phyloP scores from a whole-genome alignment of 2,888 invertebrate species.

The Eudasyphora cyanicolor region DNA sequence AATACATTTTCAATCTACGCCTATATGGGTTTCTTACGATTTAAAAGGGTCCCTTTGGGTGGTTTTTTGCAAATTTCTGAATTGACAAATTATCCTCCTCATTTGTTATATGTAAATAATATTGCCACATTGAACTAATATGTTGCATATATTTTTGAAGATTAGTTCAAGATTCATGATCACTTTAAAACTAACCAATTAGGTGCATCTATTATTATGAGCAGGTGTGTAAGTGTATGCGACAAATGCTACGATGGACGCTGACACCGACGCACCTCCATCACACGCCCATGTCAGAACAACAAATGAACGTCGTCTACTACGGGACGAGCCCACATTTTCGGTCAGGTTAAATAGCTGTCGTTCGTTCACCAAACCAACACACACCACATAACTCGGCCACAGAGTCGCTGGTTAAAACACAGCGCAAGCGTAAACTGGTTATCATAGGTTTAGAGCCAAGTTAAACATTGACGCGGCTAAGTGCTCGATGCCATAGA shows the following conservation, averaged over 20 bases:
- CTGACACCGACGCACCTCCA: not conserved
- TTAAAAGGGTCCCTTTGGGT: no score
- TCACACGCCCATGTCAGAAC: not conserved
- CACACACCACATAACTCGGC: not conserved
- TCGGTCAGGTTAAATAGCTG: not conserved
- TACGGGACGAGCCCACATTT: constrained; percentile 61
- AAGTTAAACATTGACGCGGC: not conserved
- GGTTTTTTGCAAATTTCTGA: no score
- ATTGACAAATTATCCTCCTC: no score
- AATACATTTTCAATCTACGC: no score
- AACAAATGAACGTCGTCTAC: constrained; percentile 13
- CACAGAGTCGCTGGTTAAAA: constrained; percentile 22
- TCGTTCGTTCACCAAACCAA: not conserved
- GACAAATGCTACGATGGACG: not conserved
- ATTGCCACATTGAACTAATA: no score
- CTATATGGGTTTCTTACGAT: no score
- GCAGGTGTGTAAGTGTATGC: no score
- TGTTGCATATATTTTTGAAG: no score
- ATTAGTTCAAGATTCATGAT: no score
- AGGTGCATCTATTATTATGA: no score
- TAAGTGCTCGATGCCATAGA: not conserved
- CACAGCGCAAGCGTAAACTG: constrained; percentile 64
- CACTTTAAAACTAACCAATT: no score
- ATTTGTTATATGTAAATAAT: no score
- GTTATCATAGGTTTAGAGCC: constrained; percentile 66